Evolutionary conservation across 92 coral and sea anemone species (phyloP), one percentile per base, ranked within the genome.

Genomic region (Porites cylindrica): DNA sequence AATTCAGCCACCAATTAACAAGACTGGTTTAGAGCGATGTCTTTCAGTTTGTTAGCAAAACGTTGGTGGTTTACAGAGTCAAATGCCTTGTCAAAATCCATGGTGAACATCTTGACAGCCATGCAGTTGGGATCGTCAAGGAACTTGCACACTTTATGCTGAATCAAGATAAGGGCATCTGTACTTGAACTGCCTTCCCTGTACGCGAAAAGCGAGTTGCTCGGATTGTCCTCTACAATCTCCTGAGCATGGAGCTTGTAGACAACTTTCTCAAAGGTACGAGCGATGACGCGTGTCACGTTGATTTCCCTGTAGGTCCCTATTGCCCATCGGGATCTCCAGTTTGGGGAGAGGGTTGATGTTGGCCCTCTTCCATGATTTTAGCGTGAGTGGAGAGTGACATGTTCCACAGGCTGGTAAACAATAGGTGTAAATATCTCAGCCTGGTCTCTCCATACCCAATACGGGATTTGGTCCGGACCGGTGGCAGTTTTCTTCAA

Each of bases 71-170:
- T 91, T 7, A 82, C 94, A 24, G 51, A 73, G 69, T 88, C 91
- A 73, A 91, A 91, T 13, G 89, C 94, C 82, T 91, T 77, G 71
- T 86, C 82, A 14, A 88, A 91, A 63, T 91, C 89, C 91, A 82
- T 83, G 14, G 91, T 75, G 61, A 90, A 90, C 19, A 86, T 32
- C 9, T 88, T 64, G 19, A 90, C 84, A 17, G 90, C 90, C 29
- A 70, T 70, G 86, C 80, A 69, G 73, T 80, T 29, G 32, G 32
- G 32, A 29, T 29, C 32, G 68, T 90, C 93, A 16, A 86, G 84
- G 56, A 73, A 75, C 23, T 71, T 62, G 21, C 50, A 32, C 4
- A 77, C 66, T 51, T 83, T 78, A 78, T 91, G 82, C 83, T 91
- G 94, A 10, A 91, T 83, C 16, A 76, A 53, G 68, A 91, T 29